These are phyloP conservation scores for Notarius lentiginosus DNA, from an alignment of 2,113 vertebrate species.

Conservation along the genomic window DNA sequence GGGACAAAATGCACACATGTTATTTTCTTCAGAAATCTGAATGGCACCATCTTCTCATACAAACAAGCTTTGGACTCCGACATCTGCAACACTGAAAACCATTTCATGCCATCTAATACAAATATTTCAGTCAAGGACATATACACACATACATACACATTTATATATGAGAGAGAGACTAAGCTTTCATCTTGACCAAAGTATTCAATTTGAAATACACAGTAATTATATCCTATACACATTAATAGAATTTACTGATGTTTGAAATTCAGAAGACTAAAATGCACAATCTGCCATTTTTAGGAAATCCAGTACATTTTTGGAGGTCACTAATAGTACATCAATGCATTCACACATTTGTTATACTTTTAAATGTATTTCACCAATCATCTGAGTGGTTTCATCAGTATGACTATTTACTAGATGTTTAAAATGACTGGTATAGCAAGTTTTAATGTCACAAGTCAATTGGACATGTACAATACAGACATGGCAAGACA, in stretches of 20 bases:
- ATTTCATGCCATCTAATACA: slow-evolving; percentile 74
- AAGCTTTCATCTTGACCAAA: not conserved
- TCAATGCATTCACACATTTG: not conserved
- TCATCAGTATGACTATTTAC: not conserved
- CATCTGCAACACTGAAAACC: slow-evolving; percentile 74
- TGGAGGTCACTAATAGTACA: not conserved
- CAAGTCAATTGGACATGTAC: not conserved
- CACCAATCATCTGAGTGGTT: not conserved
- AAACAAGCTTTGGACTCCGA: slow-evolving; percentile 64
- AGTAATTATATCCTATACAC: not conserved
- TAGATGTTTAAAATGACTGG: not conserved
- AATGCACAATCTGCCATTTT: not conserved
- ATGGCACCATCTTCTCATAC: slow-evolving; percentile 74
- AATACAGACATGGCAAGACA: not conserved
- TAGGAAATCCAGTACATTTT: not conserved
- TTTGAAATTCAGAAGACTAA: not conserved
- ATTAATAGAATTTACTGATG: not conserved
- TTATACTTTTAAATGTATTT: not conserved
- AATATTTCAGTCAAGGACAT: slow-evolving; percentile 58
- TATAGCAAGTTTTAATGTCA: not conserved
- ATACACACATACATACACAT: not conserved
- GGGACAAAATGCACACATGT: slow-evolving; percentile 74
- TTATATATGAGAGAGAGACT: not conserved
- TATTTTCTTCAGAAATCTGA: slow-evolving; percentile 71
- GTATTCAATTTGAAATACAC: not conserved